phyloP scores from a whole-genome alignment of 2,888 invertebrate species.

The Arge pagana region DNA sequence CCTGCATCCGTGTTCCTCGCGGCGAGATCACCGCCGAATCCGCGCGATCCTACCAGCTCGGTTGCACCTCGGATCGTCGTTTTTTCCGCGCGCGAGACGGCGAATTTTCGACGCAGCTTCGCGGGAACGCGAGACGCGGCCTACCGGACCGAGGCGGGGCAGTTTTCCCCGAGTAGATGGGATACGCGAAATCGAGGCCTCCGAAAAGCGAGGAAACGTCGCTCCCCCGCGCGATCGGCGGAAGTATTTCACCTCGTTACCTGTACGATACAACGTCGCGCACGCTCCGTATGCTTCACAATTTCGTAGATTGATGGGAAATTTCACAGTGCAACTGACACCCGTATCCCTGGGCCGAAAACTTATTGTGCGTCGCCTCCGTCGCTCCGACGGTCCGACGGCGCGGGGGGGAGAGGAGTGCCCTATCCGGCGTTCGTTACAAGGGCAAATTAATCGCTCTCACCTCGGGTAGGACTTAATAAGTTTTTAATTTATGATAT shows the following conservation, averaged over 20 bases:
- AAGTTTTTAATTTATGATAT: slow-evolving; percentile 42
- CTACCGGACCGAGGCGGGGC: no score
- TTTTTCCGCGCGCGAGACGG: no score
- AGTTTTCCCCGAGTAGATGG: no score
- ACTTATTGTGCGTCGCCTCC: not conserved
- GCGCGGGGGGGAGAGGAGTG: slow-evolving; percentile 11
- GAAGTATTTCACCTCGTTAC: not conserved
- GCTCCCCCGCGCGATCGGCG: not conserved
- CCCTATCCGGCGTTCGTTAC: slow-evolving; percentile 26
- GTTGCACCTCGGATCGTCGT: no score
- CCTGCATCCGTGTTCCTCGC: no score
- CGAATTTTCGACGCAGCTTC: no score
- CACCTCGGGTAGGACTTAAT: slow-evolving; percentile 39
- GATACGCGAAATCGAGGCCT: no score
- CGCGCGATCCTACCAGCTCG: no score
- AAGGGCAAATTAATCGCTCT: slow-evolving; percentile 39
- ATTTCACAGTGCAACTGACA: slow-evolving; percentile 54
- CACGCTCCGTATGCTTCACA: slow-evolving; percentile 43
- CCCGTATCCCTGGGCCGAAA: slow-evolving; percentile 30
- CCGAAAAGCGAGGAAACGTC: no score
- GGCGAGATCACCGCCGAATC: no score
- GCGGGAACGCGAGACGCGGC: no score
- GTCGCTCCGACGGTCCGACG: slow-evolving; percentile 15
- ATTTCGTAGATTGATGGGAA: slow-evolving; percentile 47
- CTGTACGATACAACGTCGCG: not conserved